phyloP scores from a whole-genome alignment of 2,888 invertebrate species.

The Tiliacea aurago region DNA sequence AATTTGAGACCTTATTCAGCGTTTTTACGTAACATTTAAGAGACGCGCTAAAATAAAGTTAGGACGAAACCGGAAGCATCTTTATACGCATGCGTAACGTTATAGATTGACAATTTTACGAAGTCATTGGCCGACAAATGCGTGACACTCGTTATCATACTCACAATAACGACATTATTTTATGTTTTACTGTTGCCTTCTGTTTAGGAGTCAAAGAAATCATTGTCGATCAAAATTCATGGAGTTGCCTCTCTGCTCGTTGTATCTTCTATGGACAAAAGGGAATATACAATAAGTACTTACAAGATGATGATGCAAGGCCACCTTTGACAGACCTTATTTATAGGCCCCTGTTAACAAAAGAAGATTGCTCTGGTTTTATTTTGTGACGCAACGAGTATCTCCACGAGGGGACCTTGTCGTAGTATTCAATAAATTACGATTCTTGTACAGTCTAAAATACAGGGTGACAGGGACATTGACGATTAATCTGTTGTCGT shows the following conservation, averaged over 20 bases:
- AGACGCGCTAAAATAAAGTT: slow-evolving; percentile 12
- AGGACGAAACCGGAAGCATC: slow-evolving; percentile 47
- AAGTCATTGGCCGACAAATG: slow-evolving; percentile 62
- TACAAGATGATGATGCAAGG: slow-evolving; percentile 46
- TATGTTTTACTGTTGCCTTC: slow-evolving; percentile 31
- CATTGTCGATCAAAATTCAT: slow-evolving; percentile 15
- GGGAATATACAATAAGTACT: slow-evolving; percentile 16
- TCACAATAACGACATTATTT: slow-evolving; percentile 47
- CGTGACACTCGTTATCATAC: slow-evolving; percentile 51
- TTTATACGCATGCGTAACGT: slow-evolving; percentile 57
- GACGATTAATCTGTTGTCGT: too few species aligned
- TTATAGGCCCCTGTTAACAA: slow-evolving; percentile 46
- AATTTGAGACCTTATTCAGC: slow-evolving; percentile 6
- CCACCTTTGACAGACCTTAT: slow-evolving; percentile 54
- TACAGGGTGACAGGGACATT: too few species aligned
- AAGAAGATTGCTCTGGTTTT: slow-evolving; percentile 48
- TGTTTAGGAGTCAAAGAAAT: slow-evolving; percentile 13
- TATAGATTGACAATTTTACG: slow-evolving; percentile 64
- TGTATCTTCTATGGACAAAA: slow-evolving; percentile 10
- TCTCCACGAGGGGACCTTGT: not conserved
- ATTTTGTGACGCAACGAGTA: slow-evolving; percentile 11
- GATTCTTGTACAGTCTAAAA: not conserved
- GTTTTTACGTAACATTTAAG: not conserved
- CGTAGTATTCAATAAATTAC: slow-evolving; percentile 21
- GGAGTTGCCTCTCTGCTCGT: not conserved